Evolutionary conservation across 2,888 invertebrate species (phyloP), one percentile per base, ranked within the genome.

Genomic region (Blastobasis adustella): DNA sequence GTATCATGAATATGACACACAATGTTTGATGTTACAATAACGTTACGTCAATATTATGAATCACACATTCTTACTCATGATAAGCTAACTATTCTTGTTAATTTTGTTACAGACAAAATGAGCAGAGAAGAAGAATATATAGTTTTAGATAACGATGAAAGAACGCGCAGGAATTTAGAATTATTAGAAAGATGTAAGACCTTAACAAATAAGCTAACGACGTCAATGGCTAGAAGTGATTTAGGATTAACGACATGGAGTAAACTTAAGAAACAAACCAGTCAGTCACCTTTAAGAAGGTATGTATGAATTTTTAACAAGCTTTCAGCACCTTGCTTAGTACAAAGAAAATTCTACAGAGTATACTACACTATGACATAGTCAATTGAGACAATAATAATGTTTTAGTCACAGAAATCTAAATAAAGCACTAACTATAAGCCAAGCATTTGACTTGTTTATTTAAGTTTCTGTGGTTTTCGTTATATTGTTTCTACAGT

Each of bases 191-290:
- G 85, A 79, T 88, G 88, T 86, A 87, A 87, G 73, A 85, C 82
- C 76, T 62, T 88, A 76, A 88, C 88, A 48, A 79, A 81, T 79
- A 85, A 82, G 73, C 73, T 93, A 78, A 93, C 94, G 67, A 90
- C 92, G 58, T 94, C 95, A 63, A 96, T 96, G 96, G 94, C 94
- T 57, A 93, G 94, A 75, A 96, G 96, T 54, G 96, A 96, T 80
- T 94, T 95, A 69, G 94, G 94, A 63, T 94, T 95, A 82, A 96
- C 96, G 61, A 95, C 96, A 46, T 96, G 96, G 94, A 95, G 95
- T 82, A 95, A 95, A 77, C 89, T 96, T 70, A 94, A 94, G 84
- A 92, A 92, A 75, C 92, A 93, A 70, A 91, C 90, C 68, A 90
- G 90, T 76, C 91, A 93, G 64, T 89, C 91, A 62, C 91, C 91